Conservation (phyloP, 2,113 vertebrate genomes). For the Periophthalmus modestus region DNA sequence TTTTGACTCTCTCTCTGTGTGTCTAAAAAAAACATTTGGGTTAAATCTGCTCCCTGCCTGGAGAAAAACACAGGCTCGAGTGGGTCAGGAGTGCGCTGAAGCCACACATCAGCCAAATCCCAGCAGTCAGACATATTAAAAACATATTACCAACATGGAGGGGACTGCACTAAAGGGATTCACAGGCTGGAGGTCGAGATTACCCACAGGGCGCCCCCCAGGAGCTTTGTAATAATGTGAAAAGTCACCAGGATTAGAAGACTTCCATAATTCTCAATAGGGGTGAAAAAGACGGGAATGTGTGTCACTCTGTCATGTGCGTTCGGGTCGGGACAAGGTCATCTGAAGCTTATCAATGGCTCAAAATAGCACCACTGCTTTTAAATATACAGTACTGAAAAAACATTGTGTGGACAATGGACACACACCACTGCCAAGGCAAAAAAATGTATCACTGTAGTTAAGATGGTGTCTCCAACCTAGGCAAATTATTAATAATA, state of each 20-base stretch:
- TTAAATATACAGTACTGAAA: constrained; percentile 23
- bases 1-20: neutral
- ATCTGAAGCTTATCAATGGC: constrained; percentile 23
- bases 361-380: constrained; percentile 30
- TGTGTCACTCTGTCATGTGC: constrained; percentile 31
- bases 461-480: too few species aligned
- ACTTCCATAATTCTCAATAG: constrained; percentile 41
- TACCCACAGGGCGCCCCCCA: constrained; percentile 21
- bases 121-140: constrained; percentile 39
- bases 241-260: constrained; percentile 45
- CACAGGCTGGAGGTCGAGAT: constrained; percentile 30
- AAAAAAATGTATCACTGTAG: too few species aligned
- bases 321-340: constrained; percentile 37
- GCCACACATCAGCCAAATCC: constrained; percentile 35
- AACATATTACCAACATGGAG: constrained; percentile 38
- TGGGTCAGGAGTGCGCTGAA: constrained; percentile 19
- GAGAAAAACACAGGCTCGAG: constrained; percentile 5
- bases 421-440: too few species aligned
- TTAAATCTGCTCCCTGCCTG: constrained; percentile 16
- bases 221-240: constrained; percentile 45
- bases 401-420: neutral
- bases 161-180: constrained; percentile 27
- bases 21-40: constrained; percentile 16
- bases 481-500: too few species aligned
- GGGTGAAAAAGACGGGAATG: constrained; percentile 36